Base-by-base conservation (phyloP, 2,797 vertebrate genomes). In the Cephalopachus bancanus region DNA sequence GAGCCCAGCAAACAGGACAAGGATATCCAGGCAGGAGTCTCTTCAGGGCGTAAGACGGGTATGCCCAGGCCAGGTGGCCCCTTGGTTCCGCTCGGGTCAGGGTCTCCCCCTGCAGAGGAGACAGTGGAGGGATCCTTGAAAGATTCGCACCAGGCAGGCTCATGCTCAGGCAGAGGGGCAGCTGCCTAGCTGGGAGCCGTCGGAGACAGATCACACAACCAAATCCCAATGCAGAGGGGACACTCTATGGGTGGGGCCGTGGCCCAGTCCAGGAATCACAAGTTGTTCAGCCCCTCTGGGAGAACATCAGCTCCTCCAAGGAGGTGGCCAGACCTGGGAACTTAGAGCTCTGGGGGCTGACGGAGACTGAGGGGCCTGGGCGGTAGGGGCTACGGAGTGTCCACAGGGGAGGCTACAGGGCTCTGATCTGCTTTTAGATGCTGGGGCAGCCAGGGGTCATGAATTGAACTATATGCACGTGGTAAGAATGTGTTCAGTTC, bases 1-100 rank as follows among this genome's bases (percentile, higher is more conserved):
- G 71, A n/a, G 53, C 15, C 20, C 55, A 37, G 16, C 37, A 12
- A 4, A 19, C 65, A 17, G 83, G 28, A 7, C 33, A 49, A 28
- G 37, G 15, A 7, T 4, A 5, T 17, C 37, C 37, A 37, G 30
- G 0, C 3, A 37, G 57, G 78, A 22, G 44, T 55, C 30, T 33
- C 1, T 26, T 3, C 62, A 28, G 76, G 53, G 53, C 15, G 19
- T 22, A 24, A 28, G 49, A 51, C 17, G 15, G 8, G 26, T 16
- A 26, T 44, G 16, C 75, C 62, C 1, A 7, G 10, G 83, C 28
- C 2, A 0, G n/a, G 10, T 4, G 3, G 49, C 2, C 2, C 17
- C 30, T 10, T 19, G 20, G 28, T 10, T 44, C 85, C 4, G 3
- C 83, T 17, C 24, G 19, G 78, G 78, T n/a, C 33, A 20, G 53